Evolutionary conservation across 2,888 invertebrate species (phyloP), one percentile per base, ranked within the genome.

Genomic region (Perizoma flavofasciatum): DNA sequence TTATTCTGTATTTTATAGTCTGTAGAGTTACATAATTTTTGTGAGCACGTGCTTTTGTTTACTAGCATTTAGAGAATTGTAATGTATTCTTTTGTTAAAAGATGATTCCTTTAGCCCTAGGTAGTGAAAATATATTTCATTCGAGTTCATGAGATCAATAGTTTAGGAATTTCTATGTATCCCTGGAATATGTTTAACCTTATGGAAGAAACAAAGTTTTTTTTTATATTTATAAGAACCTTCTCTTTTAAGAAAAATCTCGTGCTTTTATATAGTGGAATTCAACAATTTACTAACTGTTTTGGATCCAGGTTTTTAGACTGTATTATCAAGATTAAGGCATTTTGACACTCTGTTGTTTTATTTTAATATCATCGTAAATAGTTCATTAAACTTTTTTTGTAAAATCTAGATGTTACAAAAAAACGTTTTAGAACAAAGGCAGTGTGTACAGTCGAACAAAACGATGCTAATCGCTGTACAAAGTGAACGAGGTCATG

Each of bases 401-500:
- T 45, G 22, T 32, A 59, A 65, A 34, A 66, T 51, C 48, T 48
- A 45, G 55, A 49, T 52, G 44, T 43, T 45, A 54, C 51, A 47
- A 54, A 49, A 63, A 67, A 66, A 47, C 48, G 34, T 60, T 50
- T 50, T 51, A 58, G 56, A 65, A 65, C 67, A 65, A 69, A 63
- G 70, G 58, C 66, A 68, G 69, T 69, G 41, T 41, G 22, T 2
- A 22, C 22, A 41, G 41, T 10, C 67, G 59, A 60, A 66, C 70
- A 72, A 71, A 75, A 75, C 66, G 75, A 78, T 75, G 75, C 69
- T 80, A 81, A 82, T 82, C 75, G 75, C 66, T 67, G 51, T 56
- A 66, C 68, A 73, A 75, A 71, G 68, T 70, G 70, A 74, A 74
- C 75, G 77, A 76, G 80, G 78, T 72, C 74, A 74, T 72, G 76